Conservation (phyloP, 2,888 invertebrate species). For the Noctua janthe region DNA sequence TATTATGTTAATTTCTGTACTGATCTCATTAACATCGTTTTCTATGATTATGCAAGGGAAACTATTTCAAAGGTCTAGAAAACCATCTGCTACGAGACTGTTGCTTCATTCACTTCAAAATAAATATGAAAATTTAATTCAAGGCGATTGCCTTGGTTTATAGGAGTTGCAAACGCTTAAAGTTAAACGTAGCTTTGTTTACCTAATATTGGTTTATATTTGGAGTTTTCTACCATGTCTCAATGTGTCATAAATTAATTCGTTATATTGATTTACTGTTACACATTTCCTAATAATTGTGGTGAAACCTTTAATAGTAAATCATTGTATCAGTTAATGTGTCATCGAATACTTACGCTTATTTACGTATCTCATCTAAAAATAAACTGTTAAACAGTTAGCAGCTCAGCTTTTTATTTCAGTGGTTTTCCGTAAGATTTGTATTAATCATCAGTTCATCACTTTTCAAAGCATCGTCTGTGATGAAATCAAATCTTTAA, state of each 20-base stretch:
- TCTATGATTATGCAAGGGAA: constrained; percentile 70
- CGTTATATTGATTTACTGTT: background rate
- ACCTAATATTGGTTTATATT: constrained; percentile 20
- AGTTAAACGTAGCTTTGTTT: constrained; percentile 17
- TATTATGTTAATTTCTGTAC: constrained; percentile 70
- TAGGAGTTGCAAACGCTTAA: constrained; percentile 15
- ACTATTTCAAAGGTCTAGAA: constrained; percentile 46
- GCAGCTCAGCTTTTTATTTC: background rate
- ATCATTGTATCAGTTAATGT: background rate
- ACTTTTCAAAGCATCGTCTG: no score
- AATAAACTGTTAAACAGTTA: background rate
- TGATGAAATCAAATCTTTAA: no score
- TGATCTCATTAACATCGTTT: constrained; percentile 65
- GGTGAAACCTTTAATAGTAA: constrained; percentile 1
- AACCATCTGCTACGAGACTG: constrained; percentile 38
- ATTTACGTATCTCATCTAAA: background rate
- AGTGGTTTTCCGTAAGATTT: background rate
- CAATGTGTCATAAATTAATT: background rate
- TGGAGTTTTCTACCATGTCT: constrained; percentile 2
- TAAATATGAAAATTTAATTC: constrained; percentile 46
- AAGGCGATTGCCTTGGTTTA: constrained; percentile 36
- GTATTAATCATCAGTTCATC: no score
- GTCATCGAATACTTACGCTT: background rate
- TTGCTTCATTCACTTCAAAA: constrained; percentile 57
- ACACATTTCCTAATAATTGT: background rate